A percentile compares a stretch with the other conserved stretches of the same genome.
phyloP scores from a whole-genome alignment of 2,797 vertebrate species.

The Paguma larvata region DNA sequence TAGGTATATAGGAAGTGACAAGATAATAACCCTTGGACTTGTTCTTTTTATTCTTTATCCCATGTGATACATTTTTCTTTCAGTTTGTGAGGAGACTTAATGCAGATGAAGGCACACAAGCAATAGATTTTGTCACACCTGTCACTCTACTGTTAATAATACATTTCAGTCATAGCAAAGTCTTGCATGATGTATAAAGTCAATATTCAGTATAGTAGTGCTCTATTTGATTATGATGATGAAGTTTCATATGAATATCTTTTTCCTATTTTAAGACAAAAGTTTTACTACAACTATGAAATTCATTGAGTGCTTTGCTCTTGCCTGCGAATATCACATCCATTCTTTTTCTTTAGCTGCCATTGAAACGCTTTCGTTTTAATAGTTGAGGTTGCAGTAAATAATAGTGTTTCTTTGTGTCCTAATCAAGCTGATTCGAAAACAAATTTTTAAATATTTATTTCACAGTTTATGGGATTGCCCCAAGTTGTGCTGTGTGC shows the following conservation, averaged over 20 bases:
- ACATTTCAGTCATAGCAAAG: slow-evolving; percentile 47
- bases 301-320: slow-evolving; percentile 58
- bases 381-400: slow-evolving; percentile 46
- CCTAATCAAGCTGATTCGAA: not conserved
- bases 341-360: slow-evolving; percentile 33
- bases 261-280: slow-evolving; percentile 66
- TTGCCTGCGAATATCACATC: slow-evolving; percentile 3
- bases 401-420: slow-evolving; percentile 41
- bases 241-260: slow-evolving; percentile 58
- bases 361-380: slow-evolving; percentile 56
- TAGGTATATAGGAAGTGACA: slow-evolving; percentile 75
- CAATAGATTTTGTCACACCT: slow-evolving; percentile 79
- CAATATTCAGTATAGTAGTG: slow-evolving; percentile 42
- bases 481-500: too few species aligned
- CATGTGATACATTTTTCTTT: slow-evolving; percentile 76
- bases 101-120: slow-evolving; percentile 59
- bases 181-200: slow-evolving; percentile 69
- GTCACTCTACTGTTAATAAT: slow-evolving; percentile 71
- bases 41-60: slow-evolving; percentile 79
- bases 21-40: slow-evolving; percentile 76
- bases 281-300: slow-evolving; percentile 56
- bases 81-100: slow-evolving; percentile 51
- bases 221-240: slow-evolving; percentile 76
- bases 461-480: too few species aligned
- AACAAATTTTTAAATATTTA: too few species aligned